Base-by-base conservation (phyloP, 2,113 vertebrate genomes). In the Glaucidium brasilianum region DNA sequence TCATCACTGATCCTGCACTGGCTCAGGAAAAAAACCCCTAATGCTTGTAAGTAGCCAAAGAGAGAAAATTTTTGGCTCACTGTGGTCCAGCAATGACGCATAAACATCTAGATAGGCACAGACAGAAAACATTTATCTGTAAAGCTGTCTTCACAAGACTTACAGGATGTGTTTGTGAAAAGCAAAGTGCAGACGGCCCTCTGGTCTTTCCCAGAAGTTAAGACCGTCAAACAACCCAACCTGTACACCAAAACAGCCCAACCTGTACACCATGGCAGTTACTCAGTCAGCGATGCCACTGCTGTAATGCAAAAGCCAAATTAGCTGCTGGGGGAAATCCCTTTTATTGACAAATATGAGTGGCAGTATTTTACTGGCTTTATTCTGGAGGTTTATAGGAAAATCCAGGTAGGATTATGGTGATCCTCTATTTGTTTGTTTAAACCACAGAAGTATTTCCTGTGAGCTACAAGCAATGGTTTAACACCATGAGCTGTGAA, bases 141-240 rank as follows among this genome's bases (percentile, higher is more conserved):
- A 81, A 39, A 80, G 59, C 30, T 91, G 68, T 85, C 47, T 59
- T 82, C 60, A 75, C 67, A 74, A 86, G 68, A 96, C 88, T 73
- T 94, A 95, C 19, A 22, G 67, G 79, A 34, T n/a, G 79, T 12
- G 49, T 71, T 73, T 58, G 69, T 29, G 87, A 53, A 93, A 95
- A 93, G 87, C 47, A 64, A 96, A 96, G 76, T 30, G 81, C 96
- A 78, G 67, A 86, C 3, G 78, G 59, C 69, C 53, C 96, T 94
- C 88, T 91, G 84, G 75, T 89, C 88, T 69, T 37, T 23, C 94
- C 93, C 71, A 72, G 91, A 96, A 97, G 84, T 53, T 78, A 92
- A 59, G 67, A 32, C 55, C 87, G 92, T 11, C 75, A 84, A 86
- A 92, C 94, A 75, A 0, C 37, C 63, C 91, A 67, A 13, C 53